A percentile compares a stretch with the other conserved stretches of the same genome.
phyloP scores from a whole-genome alignment of 2,888 invertebrate genomes.

The Cerastis leucographa region DNA sequence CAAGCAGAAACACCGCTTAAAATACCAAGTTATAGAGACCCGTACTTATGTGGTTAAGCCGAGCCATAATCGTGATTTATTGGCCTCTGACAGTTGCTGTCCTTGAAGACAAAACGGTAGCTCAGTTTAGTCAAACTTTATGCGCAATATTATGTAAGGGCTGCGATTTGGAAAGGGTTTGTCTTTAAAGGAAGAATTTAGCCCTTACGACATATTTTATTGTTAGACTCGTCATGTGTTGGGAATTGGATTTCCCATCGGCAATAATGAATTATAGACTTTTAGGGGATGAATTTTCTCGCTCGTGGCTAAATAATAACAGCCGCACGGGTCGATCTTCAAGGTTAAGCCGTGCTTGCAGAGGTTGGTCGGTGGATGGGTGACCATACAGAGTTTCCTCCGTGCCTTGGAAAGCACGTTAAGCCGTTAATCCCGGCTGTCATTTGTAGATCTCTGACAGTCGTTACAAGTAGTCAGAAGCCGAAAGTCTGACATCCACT shows the following conservation, averaged over 20 bases:
- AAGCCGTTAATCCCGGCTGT: too few species aligned
- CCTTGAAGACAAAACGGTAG: constrained; percentile 19
- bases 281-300: background rate
- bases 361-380: too few species aligned
- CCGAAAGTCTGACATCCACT: too few species aligned
- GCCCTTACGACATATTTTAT: background rate
- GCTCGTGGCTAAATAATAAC: too few species aligned
- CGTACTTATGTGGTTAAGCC: constrained; percentile 26
- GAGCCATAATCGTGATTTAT: constrained; percentile 47
- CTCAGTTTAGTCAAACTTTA: constrained; percentile 15
- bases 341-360: too few species aligned
- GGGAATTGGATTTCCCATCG: background rate
- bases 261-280: background rate
- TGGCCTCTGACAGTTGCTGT: constrained; percentile 4
- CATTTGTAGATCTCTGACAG: too few species aligned
- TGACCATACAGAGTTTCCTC: too few species aligned
- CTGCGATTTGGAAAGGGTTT: background rate
- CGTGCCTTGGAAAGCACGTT: too few species aligned
- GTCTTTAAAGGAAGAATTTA: background rate
- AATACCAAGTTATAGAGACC: constrained; percentile 22
- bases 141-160: constrained; percentile 29
- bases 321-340: too few species aligned
- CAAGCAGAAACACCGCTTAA: background rate
- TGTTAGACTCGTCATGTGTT: background rate
- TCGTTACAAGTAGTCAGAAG: too few species aligned